phyloP scores from a whole-genome alignment of 2,797 vertebrate species.

The Urophycis tenuis region DNA sequence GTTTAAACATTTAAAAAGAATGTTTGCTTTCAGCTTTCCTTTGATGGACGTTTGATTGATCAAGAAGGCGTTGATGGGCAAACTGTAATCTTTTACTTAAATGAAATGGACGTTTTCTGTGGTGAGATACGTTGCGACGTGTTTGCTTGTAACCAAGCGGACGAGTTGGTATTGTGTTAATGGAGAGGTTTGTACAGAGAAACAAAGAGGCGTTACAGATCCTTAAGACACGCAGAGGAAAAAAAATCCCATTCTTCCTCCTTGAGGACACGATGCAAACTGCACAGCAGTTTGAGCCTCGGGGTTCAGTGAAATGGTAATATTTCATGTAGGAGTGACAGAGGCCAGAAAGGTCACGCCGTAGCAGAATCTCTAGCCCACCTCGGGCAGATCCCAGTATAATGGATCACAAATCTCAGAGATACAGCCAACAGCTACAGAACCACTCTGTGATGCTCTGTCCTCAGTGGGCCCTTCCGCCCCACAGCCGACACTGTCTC shows the following conservation, averaged over 20 bases:
- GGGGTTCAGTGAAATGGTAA: not conserved
- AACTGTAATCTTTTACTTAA: not conserved
- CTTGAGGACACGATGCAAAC: not conserved
- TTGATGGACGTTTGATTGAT: not conserved
- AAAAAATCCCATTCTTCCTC: not conserved
- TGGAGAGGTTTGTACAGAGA: not conserved
- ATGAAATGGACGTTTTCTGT: not conserved
- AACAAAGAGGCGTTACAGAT: not conserved
- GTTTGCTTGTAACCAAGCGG: not conserved
- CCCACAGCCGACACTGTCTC: not conserved
- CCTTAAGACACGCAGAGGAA: not conserved
- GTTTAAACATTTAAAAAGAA: not conserved
- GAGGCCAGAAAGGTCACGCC: not conserved
- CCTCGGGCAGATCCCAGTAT: not conserved
- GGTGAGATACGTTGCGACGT: not conserved
- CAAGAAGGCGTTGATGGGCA: not conserved
- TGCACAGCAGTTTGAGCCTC: not conserved
- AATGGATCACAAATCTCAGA: slow-evolving; percentile 1
- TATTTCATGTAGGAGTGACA: not conserved
- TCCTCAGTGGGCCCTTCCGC: not conserved
- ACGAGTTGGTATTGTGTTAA: not conserved
- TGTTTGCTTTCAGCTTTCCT: not conserved
- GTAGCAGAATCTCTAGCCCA: not conserved
- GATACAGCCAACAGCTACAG: not conserved
- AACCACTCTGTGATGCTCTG: not conserved